These are phyloP conservation scores for Dolichoris vasculosae DNA, from an alignment of 1,140 invertebrate species.

Conservation along the genomic window DNA sequence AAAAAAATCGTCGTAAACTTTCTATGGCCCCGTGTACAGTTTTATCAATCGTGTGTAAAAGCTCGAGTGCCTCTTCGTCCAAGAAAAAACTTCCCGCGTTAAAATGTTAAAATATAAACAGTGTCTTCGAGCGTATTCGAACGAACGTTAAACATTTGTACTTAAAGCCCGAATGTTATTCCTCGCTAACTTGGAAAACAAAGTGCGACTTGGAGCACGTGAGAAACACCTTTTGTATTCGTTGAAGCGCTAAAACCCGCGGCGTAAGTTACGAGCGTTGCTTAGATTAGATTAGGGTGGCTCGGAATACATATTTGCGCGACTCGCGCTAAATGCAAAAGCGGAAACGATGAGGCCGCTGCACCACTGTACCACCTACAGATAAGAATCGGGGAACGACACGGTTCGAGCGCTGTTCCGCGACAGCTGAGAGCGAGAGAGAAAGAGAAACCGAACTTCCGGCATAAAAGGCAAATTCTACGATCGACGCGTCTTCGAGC, in stretches of 20 bases:
- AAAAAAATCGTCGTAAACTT: neutral
- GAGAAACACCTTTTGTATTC: conserved; percentile 22
- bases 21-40: neutral
- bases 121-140: neutral
- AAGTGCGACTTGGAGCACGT: neutral
- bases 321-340: conserved; percentile 13
- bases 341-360: conserved; percentile 34
- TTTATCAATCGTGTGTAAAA: conserved; percentile 2
- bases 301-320: conserved; percentile 13
- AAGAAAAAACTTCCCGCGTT: neutral
- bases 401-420: neutral
- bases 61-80: neutral
- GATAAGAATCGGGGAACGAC: conserved; percentile 33
- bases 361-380: neutral
- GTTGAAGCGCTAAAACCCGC: conserved; percentile 21
- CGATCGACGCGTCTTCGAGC: conserved; percentile 61
- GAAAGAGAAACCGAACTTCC: conserved; percentile 52
- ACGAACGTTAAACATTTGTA: neutral
- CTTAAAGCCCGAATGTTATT: neutral
- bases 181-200: conserved; percentile 3
- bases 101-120: conserved; percentile 17
- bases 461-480: conserved; percentile 65
- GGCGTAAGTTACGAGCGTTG: conserved; percentile 6
- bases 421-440: conserved; percentile 32
- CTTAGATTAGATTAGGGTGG: conserved; percentile 43